Evolutionary conservation across 1,140 invertebrate species (phyloP).

Genomic region (Aporrectodea caliginosa): DNA sequence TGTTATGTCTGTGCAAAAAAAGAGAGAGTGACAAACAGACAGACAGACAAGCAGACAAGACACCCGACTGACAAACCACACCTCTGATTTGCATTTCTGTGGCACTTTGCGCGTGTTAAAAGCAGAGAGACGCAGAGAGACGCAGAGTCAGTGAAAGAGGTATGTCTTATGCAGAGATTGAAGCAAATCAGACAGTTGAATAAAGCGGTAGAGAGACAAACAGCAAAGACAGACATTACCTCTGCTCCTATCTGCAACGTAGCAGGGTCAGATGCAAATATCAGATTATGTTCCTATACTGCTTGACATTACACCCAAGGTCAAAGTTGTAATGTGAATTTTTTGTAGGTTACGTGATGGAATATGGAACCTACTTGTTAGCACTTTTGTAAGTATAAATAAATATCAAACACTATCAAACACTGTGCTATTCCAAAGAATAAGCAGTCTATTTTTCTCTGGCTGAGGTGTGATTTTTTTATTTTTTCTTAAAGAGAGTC

Average conservation of each 20-base stretch:
- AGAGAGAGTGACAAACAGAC: too few species aligned
- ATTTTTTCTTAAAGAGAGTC: too few species aligned
- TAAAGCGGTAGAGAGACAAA: neutral
- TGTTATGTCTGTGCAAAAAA: too few species aligned
- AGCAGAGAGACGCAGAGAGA: too few species aligned
- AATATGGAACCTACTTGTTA: neutral
- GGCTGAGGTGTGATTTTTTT: too few species aligned
- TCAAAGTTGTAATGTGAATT: neutral
- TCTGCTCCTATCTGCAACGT: too few species aligned
- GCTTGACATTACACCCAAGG: neutral
- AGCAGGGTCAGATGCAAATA: neutral
- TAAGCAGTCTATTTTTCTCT: neutral
- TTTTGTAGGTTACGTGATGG: neutral
- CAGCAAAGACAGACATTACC: neutral
- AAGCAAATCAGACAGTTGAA: neutral
- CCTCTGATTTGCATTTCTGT: too few species aligned
- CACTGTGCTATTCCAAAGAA: neutral
- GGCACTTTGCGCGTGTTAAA: too few species aligned
- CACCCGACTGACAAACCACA: too few species aligned
- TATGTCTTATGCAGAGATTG: neutral
- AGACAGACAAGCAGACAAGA: too few species aligned
- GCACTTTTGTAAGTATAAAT: neutral
- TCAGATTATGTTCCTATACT: neutral
- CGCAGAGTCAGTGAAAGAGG: too few species aligned
- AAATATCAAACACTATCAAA: neutral